Conservation (phyloP, 2,113 vertebrate species). For the Gallinago jamesoni region DNA sequence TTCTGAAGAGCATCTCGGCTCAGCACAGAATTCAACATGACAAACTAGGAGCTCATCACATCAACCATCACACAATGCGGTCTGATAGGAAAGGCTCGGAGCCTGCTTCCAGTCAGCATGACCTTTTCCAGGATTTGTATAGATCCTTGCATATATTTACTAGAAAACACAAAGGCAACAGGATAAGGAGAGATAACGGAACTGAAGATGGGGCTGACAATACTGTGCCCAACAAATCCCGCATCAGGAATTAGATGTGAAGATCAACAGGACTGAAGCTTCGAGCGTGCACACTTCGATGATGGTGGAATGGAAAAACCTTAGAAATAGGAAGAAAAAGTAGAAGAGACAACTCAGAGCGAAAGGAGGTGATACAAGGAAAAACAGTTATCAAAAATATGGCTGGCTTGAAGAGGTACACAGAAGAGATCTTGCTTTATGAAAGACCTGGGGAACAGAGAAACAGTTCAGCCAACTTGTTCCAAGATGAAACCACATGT, state of each 20-base stretch:
- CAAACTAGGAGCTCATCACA: constrained; percentile 25
- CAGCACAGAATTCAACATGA: neutral
- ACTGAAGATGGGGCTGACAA: neutral
- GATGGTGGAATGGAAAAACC: neutral
- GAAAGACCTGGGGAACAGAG: neutral
- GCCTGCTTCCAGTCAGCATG: neutral
- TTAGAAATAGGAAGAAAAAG: neutral
- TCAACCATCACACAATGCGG: neutral
- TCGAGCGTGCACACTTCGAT: neutral
- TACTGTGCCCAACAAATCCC: neutral
- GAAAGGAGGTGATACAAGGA: neutral
- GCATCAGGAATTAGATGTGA: neutral
- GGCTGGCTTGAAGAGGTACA: neutral
- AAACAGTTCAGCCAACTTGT: neutral
- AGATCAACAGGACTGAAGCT: neutral
- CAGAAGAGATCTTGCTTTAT: neutral
- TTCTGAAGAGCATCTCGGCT: constrained; percentile 32
- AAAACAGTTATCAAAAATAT: neutral
- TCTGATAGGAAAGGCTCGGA: neutral
- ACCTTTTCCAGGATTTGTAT: constrained; percentile 3
- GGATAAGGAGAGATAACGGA: neutral
- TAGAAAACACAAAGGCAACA: neutral
- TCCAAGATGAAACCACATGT: neutral
- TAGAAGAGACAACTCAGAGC: neutral
- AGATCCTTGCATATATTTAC: neutral